A percentile compares a stretch with the other conserved stretches of the same genome.
Conservation (phyloP, 2,113 vertebrate genomes). For the Pygoscelis adeliae region DNA sequence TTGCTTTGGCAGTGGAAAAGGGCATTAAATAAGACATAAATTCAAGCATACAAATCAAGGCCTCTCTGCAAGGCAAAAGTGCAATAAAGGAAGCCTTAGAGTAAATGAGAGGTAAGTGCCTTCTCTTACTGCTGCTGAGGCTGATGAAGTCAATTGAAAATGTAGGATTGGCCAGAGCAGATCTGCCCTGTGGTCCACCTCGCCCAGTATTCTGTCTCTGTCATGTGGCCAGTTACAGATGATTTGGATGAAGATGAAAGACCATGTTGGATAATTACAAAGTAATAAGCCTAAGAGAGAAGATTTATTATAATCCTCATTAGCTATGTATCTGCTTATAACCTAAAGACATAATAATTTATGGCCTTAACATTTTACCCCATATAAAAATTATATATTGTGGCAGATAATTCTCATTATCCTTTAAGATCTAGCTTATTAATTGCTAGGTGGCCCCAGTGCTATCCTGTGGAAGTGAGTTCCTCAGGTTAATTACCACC, state of each 20-base stretch:
- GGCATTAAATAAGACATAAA: neutral
- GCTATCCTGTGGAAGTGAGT: slow-evolving; percentile 3
- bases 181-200: neutral
- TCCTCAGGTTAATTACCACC: neutral
- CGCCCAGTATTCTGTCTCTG: neutral
- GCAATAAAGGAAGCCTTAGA: slow-evolving; percentile 13
- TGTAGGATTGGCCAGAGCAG: neutral
- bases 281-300: neutral
- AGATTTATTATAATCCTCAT: neutral
- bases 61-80: slow-evolving; percentile 2
- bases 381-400: neutral
- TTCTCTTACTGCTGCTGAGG: slow-evolving; percentile 26
- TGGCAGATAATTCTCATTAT: neutral
- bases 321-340: neutral
- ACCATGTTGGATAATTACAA: neutral
- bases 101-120: slow-evolving; percentile 8
- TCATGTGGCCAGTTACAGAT: neutral
- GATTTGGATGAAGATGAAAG: neutral
- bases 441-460: neutral
- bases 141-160: neutral
- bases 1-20: slow-evolving; percentile 4
- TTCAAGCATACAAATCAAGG: neutral
- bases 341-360: neutral
- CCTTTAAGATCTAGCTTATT: neutral
- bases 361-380: neutral